These are phyloP conservation scores for Eretmochelys imbricata DNA, from an alignment of 2,113 vertebrate species.

Conservation along the genomic window DNA sequence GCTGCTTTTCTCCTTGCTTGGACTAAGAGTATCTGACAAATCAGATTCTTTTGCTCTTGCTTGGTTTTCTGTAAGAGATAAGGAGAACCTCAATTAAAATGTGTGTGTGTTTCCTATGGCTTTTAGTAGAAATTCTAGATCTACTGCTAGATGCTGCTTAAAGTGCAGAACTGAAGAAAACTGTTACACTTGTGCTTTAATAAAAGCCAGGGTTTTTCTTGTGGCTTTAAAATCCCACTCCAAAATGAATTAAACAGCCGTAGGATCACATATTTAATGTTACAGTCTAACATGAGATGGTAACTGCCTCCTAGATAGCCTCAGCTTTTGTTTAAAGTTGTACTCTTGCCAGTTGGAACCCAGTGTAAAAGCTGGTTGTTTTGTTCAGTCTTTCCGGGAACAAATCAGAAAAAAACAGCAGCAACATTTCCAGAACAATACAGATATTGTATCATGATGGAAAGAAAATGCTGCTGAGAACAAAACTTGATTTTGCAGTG, in stretches of 20 bases:
- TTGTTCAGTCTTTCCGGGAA: conserved; percentile 68
- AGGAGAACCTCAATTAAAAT: conserved; percentile 39
- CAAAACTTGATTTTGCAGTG: conserved; percentile 29
- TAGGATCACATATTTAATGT: conserved; percentile 60
- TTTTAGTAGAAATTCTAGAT: background rate
- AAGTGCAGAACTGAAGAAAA: background rate
- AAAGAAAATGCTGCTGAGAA: conserved; percentile 59
- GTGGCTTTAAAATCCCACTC: conserved; percentile 52
- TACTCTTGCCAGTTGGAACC: conserved; percentile 73
- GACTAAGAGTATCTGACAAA: conserved; percentile 98
- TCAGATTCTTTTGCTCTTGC: conserved; percentile 94
- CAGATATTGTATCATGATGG: conserved; percentile 52
- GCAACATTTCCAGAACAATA: conserved; percentile 58
- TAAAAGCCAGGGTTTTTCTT: conserved; percentile 23
- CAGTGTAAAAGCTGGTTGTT: conserved; percentile 70
- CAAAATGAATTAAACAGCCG: conserved; percentile 71
- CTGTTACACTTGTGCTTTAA: background rate
- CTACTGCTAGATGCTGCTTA: background rate
- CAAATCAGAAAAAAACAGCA: conserved; percentile 68
- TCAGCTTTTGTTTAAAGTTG: conserved; percentile 73
- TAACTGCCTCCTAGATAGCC: conserved; percentile 72
- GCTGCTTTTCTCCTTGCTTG: conserved; percentile 97
- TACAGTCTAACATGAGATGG: conserved; percentile 49
- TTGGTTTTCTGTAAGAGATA: conserved; percentile 86
- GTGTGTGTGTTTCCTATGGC: conserved; percentile 31